A percentile compares a stretch with the other conserved stretches of the same genome.
Evolutionary conservation across 2,113 vertebrate species (phyloP).

Genomic region (Odobenus rosmarus): DNA sequence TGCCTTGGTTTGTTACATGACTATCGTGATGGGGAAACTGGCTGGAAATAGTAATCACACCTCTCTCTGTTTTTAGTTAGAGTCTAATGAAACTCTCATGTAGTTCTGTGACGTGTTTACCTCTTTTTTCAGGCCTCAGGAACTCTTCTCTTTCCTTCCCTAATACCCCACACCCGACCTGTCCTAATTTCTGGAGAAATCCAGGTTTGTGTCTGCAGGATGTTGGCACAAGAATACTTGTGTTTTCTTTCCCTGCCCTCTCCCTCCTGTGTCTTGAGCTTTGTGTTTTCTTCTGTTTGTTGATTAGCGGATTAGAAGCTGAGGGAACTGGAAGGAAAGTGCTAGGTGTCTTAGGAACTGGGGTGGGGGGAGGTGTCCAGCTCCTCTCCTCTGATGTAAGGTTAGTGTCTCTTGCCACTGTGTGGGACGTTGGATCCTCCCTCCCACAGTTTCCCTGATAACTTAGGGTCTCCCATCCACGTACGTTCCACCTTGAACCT

Average conservation of each 20-base stretch:
- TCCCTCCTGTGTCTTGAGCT: slow-evolving; percentile 45
- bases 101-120: slow-evolving; percentile 89
- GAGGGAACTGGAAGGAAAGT: slow-evolving; percentile 42
- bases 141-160: slow-evolving; percentile 73
- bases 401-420: slow-evolving; percentile 40
- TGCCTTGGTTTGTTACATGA: slow-evolving; percentile 90
- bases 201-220: slow-evolving; percentile 48
- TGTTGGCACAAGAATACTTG: slow-evolving; percentile 47
- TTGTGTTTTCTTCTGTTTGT: slow-evolving; percentile 41
- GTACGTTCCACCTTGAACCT: not conserved
- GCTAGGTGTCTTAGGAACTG: slow-evolving; percentile 38
- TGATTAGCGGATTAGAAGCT: slow-evolving; percentile 60
- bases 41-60: slow-evolving; percentile 87
- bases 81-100: slow-evolving; percentile 88
- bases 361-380: not conserved
- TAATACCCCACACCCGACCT: not conserved
- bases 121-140: slow-evolving; percentile 83
- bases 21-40: slow-evolving; percentile 89
- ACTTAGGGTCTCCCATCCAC: not conserved
- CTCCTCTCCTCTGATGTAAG: slow-evolving; percentile 15
- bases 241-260: not conserved
- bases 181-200: slow-evolving; percentile 67
- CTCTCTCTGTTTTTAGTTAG: slow-evolving; percentile 86
- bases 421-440: not conserved
- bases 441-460: not conserved